Evolutionary conservation across 2,113 vertebrate genomes (phyloP), one percentile per base, ranked within the genome.

Genomic region (Brachyhypopomus occidentalis): DNA sequence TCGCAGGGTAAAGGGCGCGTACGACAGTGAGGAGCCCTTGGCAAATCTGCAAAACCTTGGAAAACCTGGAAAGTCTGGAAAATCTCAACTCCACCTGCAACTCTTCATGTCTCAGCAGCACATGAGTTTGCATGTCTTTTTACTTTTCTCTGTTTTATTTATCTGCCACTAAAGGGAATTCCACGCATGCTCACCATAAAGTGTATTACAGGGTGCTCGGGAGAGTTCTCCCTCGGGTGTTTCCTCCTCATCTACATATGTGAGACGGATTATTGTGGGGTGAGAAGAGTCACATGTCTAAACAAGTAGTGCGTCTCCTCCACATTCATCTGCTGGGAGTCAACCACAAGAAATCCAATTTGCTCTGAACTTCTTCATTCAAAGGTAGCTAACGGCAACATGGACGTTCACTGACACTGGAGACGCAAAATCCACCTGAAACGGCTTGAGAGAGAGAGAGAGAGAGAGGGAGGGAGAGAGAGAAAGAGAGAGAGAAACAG

Each of bases 301-400:
- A 77, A 86, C 48, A 45, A 83, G 81, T 76, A 45, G 14, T 69
- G 70, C 82, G 84, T 82, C 80, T 86, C 59, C 77, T 87, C 85
- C 84, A 86, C 86, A 86, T 81, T 88, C 86, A 80, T 77, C 80
- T 82, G 64, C 81, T 81, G 76, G 78, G 78, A 86, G 79, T 64
- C 88, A 86, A 89, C 89, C 83, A 84, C 77, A 55, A 69, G 34
- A 69, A 85, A 84, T 41, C 80, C 63, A 83, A 75, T 78, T 79
- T 67, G 72, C 64, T 75, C 48, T 45, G 55, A 48, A n/a, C 66
- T 34, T 17, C 62, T 79, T 77, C 69, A 52, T 69, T 75, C 72
- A 63, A 38, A 81, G 83, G 82, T 81, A 79, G 73, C 84, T 87
- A 77, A 36, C 74, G 86, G 75, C 80, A 75, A 64, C 22, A 14